A percentile compares a stretch with the other conserved stretches of the same genome.
Evolutionary conservation across 2,113 vertebrate species (phyloP).

Genomic region (Scolopax mira): DNA sequence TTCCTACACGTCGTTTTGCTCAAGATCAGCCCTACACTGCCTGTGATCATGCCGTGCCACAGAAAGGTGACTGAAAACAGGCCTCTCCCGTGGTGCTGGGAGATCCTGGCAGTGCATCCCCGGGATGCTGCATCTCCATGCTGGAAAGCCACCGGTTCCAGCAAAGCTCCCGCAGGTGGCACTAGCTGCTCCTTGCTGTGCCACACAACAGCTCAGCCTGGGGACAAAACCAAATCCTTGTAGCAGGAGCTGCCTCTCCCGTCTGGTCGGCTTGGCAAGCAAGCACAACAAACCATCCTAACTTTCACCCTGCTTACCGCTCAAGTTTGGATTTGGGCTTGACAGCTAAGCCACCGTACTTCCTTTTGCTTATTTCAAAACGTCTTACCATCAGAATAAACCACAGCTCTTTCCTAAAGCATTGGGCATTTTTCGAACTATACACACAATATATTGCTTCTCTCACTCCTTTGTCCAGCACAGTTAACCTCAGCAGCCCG

Average conservation of each 20-base stretch:
- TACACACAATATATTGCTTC: background rate
- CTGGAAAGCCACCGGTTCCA: background rate
- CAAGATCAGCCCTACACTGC: background rate
- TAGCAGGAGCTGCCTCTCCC: background rate
- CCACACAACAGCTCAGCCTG: background rate
- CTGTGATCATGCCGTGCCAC: fast-evolving
- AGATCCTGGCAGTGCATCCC: fast-evolving
- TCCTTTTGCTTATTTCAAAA: background rate
- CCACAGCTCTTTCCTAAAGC: background rate
- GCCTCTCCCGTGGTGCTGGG: fast-evolving
- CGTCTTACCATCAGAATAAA: background rate
- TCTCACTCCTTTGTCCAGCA: background rate
- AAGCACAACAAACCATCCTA: background rate
- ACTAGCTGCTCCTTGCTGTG: background rate
- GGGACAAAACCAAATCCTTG: fast-evolving
- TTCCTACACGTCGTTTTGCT: background rate
- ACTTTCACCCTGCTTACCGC: fast-evolving
- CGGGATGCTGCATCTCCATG: background rate
- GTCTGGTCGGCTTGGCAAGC: background rate
- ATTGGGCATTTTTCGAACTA: background rate
- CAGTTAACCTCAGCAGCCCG: background rate
- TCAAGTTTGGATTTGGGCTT: background rate
- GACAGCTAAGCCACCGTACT: background rate
- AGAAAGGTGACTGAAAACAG: background rate
- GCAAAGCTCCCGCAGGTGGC: constrained; percentile 31